phyloP scores from a whole-genome alignment of 2,797 vertebrate species.

The Lagodon rhomboides region DNA sequence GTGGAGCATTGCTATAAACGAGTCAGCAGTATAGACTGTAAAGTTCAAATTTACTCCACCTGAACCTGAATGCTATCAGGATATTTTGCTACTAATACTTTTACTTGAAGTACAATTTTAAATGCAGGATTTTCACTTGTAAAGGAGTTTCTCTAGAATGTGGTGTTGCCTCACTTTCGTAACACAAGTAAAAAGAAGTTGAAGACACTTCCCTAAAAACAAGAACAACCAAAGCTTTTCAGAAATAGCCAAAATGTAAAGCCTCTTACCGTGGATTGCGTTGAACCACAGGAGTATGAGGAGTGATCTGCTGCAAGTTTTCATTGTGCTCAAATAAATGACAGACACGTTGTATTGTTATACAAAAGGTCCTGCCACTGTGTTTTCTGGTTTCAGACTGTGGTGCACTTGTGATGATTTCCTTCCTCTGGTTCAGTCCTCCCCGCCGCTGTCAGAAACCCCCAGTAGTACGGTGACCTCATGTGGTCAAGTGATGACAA shows the following conservation, averaged over 20 bases:
- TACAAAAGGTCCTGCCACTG: too few relatives aligned
- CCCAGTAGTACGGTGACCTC: slow-evolving; percentile 27
- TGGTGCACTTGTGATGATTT: too few relatives aligned
- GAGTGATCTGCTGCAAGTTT: not conserved
- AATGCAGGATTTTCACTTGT: too few relatives aligned
- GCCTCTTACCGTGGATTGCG: not conserved
- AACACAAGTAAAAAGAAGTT: not conserved
- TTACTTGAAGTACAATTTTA: too few relatives aligned
- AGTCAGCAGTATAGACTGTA: too few relatives aligned
- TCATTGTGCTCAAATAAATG: not conserved
- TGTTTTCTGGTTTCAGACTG: not conserved
- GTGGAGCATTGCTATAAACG: too few relatives aligned
- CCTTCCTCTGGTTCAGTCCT: not conserved
- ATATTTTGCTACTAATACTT: too few relatives aligned
- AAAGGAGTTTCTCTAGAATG: too few relatives aligned
- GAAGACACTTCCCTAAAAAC: not conserved
- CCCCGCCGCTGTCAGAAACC: not conserved
- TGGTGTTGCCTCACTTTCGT: too few relatives aligned
- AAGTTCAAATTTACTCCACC: too few relatives aligned
- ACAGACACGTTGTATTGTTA: not conserved
- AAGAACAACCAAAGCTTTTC: too few relatives aligned
- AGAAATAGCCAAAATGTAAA: not conserved
- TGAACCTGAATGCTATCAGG: too few relatives aligned
- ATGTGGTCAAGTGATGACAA: slow-evolving; percentile 9
- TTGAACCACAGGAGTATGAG: not conserved